Percentiles rank a stretch among this genome's conserved stretches.
Conservation (phyloP, 2,888 invertebrate genomes). For the Choreutis nemorana region DNA sequence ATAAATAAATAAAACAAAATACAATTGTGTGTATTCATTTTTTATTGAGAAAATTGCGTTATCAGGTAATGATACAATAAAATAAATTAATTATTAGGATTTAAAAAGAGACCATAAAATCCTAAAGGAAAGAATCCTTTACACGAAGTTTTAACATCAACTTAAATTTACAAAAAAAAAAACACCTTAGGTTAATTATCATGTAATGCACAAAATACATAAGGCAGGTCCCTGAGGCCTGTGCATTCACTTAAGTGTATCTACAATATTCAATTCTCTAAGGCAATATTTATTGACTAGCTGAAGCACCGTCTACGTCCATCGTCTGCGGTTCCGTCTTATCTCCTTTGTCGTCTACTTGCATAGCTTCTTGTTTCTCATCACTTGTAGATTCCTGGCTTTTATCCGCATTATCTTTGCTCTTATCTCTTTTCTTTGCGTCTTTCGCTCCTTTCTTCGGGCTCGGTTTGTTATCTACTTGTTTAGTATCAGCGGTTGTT, state of each 20-base stretch:
- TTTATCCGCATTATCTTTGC: slow-evolving; percentile 43
- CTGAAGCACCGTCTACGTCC: slow-evolving; percentile 51
- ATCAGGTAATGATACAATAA: slow-evolving; percentile 61
- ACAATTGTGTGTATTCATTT: slow-evolving; percentile 30
- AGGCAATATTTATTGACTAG: slow-evolving; percentile 59
- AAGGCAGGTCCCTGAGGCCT: slow-evolving; percentile 24
- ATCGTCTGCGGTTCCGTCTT: slow-evolving; percentile 36
- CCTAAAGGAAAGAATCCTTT: slow-evolving; percentile 35
- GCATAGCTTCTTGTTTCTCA: slow-evolving; percentile 16
- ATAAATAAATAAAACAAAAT: slow-evolving; percentile 15
- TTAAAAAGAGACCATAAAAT: slow-evolving; percentile 44
- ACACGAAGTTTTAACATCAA: slow-evolving; percentile 34
- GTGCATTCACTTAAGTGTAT: slow-evolving; percentile 32
- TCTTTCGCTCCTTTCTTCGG: slow-evolving; percentile 37
- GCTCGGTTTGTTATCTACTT: slow-evolving; percentile 24
- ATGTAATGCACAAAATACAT: slow-evolving; percentile 17
- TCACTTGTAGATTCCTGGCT: slow-evolving; percentile 10
- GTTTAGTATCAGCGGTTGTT: slow-evolving; percentile 11
- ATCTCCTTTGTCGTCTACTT: slow-evolving; percentile 19
- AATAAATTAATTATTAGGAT: slow-evolving; percentile 54
- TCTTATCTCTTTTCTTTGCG: slow-evolving; percentile 53
- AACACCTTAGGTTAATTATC: slow-evolving; percentile 45
- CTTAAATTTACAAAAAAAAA: slow-evolving; percentile 55
- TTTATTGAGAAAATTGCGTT: slow-evolving; percentile 63
- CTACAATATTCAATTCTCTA: slow-evolving; percentile 45